A percentile compares a stretch with the other conserved stretches of the same genome.
Evolutionary conservation across 2,797 vertebrate species (phyloP).

Genomic region (Notolepis coatsorum): DNA sequence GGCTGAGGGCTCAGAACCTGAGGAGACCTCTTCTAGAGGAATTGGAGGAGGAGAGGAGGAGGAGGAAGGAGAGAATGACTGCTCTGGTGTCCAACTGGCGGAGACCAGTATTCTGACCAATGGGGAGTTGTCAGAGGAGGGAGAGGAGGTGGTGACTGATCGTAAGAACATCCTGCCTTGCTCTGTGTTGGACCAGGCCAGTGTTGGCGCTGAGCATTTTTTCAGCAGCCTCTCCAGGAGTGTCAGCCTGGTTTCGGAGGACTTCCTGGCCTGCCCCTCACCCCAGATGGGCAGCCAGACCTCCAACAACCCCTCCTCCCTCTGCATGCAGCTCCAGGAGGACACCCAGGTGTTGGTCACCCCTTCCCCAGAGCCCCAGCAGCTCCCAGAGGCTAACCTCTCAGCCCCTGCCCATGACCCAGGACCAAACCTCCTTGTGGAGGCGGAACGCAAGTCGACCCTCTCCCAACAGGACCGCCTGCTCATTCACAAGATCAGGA

Average conservation of each 20-base stretch:
- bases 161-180: constrained; percentile 82
- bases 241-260: constrained; percentile 86
- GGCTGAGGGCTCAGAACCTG: constrained; percentile 43
- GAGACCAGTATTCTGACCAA: constrained; percentile 84
- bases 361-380: constrained; percentile 41
- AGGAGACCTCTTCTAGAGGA: constrained; percentile 47
- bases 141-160: constrained; percentile 63
- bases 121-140: constrained; percentile 85
- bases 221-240: constrained; percentile 80
- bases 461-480: constrained; percentile 89
- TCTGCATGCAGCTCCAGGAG: constrained; percentile 76
- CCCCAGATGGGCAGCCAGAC: constrained; percentile 75
- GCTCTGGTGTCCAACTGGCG: constrained; percentile 64
- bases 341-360: constrained; percentile 41
- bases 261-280: constrained; percentile 74
- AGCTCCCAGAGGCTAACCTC: constrained; percentile 12
- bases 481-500: constrained; percentile 92
- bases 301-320: constrained; percentile 79
- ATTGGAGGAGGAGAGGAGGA: constrained; percentile 51
- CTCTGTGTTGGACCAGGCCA: constrained; percentile 89
- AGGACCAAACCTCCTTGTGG: background rate
- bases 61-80: constrained; percentile 61
- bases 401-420: background rate
- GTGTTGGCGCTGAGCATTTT: constrained; percentile 85
- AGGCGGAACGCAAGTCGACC: constrained; percentile 78